A percentile compares a stretch with the other conserved stretches of the same genome.
Conservation (phyloP, 2,797 vertebrate genomes). For the Siniperca obscura region DNA sequence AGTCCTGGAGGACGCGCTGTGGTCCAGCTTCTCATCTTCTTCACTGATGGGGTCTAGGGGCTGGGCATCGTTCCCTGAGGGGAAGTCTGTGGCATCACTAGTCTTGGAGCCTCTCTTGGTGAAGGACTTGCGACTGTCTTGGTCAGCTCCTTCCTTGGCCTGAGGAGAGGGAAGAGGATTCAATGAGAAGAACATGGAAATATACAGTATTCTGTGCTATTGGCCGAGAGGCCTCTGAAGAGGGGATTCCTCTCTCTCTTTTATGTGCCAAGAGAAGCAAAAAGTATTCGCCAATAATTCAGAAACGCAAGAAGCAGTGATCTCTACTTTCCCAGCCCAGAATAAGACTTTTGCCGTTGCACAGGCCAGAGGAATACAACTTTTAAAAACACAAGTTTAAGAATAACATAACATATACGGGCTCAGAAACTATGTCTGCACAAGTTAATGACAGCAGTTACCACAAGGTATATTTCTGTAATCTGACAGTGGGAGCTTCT, state of each 20-base stretch:
- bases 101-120: slow-evolving; percentile 87
- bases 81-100: slow-evolving; percentile 88
- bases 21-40: slow-evolving; percentile 95
- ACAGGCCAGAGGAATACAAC: slow-evolving; percentile 26
- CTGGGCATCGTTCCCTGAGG: slow-evolving; percentile 87
- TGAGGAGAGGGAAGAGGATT: slow-evolving; percentile 63
- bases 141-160: slow-evolving; percentile 87
- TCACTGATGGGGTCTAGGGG: slow-evolving; percentile 96
- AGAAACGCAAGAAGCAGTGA: slow-evolving; percentile 56
- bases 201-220: slow-evolving; percentile 42
- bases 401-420: not conserved
- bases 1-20: slow-evolving; percentile 85
- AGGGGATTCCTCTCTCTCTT: slow-evolving; percentile 44
- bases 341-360: slow-evolving; percentile 6
- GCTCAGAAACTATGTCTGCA: slow-evolving; percentile 16
- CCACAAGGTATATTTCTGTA: slow-evolving; percentile 6
- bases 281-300: slow-evolving; percentile 57
- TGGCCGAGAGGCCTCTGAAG: slow-evolving; percentile 54
- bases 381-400: slow-evolving; percentile 31
- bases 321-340: slow-evolving; percentile 43
- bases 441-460: slow-evolving; percentile 12
- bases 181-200: slow-evolving; percentile 59
- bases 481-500: slow-evolving; percentile 5
- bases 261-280: slow-evolving; percentile 68
- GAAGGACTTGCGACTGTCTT: slow-evolving; percentile 90